Conservation (phyloP, 2,888 invertebrate species). For the Dryomyza anilis region DNA sequence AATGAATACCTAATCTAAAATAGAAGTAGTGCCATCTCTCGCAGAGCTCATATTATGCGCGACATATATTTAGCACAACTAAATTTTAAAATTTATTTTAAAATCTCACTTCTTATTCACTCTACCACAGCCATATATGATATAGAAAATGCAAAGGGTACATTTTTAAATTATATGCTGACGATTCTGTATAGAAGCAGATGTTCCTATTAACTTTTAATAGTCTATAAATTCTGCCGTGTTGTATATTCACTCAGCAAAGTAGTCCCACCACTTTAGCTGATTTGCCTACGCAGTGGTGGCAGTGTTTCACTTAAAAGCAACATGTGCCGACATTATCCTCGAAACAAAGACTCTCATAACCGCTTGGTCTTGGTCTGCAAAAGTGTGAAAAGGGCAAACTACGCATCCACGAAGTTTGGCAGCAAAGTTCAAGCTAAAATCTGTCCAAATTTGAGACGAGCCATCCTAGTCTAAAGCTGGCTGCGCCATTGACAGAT, state of each 20-base stretch:
- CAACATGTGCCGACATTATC: conserved; percentile 33
- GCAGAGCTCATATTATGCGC: conserved; percentile 11
- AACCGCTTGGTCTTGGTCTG: conserved; percentile 54
- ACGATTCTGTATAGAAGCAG: conserved; percentile 12
- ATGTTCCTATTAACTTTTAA: conserved; percentile 32
- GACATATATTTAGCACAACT: too few relatives aligned
- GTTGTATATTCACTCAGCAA: conserved; percentile 21
- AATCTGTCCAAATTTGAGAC: conserved; percentile 58
- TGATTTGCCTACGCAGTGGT: conserved; percentile 58
- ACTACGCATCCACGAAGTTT: conserved; percentile 57
- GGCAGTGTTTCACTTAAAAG: conserved; percentile 61
- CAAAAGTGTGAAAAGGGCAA: background rate
- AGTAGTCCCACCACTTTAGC: background rate
- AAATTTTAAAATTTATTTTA: too few relatives aligned
- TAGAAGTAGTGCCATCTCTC: too few relatives aligned
- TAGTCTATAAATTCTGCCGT: conserved; percentile 16
- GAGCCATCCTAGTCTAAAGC: conserved; percentile 53
- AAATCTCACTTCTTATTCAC: background rate
- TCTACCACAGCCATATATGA: too few relatives aligned
- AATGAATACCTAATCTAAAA: too few relatives aligned
- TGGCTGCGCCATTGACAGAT: conserved; percentile 55
- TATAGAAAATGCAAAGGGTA: too few relatives aligned
- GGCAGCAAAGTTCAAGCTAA: conserved; percentile 61
- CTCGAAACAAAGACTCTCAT: conserved; percentile 37
- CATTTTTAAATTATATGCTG: background rate